Conservation (phyloP, 2,113 vertebrate species). For the Nerophis lumbriciformis region DNA sequence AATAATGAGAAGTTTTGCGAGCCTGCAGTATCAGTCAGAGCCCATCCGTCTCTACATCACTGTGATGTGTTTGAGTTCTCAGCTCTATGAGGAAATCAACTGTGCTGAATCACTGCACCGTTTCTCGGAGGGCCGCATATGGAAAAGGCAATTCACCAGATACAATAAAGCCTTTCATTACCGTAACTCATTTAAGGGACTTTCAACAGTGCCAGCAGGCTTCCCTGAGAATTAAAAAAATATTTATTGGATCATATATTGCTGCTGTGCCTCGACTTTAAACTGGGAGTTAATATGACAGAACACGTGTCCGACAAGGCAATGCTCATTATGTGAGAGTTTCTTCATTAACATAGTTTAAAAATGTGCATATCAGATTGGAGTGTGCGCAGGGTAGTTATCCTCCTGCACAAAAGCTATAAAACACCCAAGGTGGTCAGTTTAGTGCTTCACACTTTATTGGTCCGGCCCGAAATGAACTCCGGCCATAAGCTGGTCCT, state of each 20-base stretch:
- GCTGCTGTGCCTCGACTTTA: constrained; percentile 34
- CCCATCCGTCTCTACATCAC: constrained; percentile 25
- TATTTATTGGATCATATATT: constrained; percentile 51
- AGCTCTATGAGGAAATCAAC: constrained; percentile 19
- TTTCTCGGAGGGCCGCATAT: constrained; percentile 31
- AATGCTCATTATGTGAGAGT: too few species aligned
- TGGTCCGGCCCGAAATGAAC: too few species aligned
- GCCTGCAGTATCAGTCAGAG: constrained; percentile 5
- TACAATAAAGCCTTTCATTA: constrained; percentile 62
- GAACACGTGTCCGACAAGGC: too few species aligned
- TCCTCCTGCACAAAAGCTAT: too few species aligned
- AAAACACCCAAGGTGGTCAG: too few species aligned
- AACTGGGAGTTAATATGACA: constrained; percentile 18
- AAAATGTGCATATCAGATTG: too few species aligned
- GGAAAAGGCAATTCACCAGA: constrained; percentile 50
- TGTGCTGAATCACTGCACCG: constrained; percentile 35
- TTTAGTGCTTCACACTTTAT: too few species aligned
- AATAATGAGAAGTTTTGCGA: constrained; percentile 2
- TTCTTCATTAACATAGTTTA: too few species aligned
- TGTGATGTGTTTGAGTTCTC: constrained; percentile 14
- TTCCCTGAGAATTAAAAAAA: constrained; percentile 41
- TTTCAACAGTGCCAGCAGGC: constrained; percentile 41
- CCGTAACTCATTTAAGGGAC: constrained; percentile 61
- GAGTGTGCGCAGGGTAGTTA: too few species aligned
- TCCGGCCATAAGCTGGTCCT: too few species aligned